Evolutionary conservation across 2,888 invertebrate species (phyloP).

Genomic region (Xestia rhomboidea): DNA sequence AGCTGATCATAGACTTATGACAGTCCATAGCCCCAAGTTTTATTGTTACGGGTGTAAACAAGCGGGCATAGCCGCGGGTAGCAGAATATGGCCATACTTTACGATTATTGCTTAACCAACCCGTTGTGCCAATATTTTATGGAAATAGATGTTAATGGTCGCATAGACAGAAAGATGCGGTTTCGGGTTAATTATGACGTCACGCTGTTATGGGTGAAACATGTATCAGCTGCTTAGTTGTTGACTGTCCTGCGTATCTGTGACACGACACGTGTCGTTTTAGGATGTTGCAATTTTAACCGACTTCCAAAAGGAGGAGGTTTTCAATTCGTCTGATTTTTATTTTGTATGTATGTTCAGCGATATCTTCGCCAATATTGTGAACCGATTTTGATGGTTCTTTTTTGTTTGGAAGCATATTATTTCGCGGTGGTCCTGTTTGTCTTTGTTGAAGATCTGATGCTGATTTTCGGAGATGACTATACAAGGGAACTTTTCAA

Average conservation of each 20-base stretch:
- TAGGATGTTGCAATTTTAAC: no score
- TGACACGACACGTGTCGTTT: not conserved
- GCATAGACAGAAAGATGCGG: conserved; percentile 41
- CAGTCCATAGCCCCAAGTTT: conserved; percentile 50
- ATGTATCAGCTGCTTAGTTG: conserved; percentile 30
- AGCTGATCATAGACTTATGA: conserved; percentile 40
- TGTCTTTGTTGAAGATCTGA: no score
- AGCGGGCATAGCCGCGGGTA: conserved; percentile 32
- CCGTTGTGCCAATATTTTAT: conserved; percentile 64
- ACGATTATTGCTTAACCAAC: conserved; percentile 66
- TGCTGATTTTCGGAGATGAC: no score
- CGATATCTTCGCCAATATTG: no score
- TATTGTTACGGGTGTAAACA: conserved; percentile 62
- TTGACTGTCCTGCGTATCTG: not conserved
- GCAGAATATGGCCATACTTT: conserved; percentile 46
- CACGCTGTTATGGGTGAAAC: conserved; percentile 31
- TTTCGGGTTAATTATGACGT: conserved; percentile 50
- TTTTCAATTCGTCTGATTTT: no score
- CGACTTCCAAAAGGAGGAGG: no score
- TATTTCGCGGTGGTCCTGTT: no score
- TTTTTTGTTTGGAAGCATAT: no score
- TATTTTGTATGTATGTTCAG: no score
- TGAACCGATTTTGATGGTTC: no score
- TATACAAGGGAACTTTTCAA: no score
- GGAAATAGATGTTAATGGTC: conserved; percentile 55